These are phyloP conservation scores for Mactra quadrangularis DNA, from an alignment of 1,140 invertebrate species.

Conservation along the genomic window DNA sequence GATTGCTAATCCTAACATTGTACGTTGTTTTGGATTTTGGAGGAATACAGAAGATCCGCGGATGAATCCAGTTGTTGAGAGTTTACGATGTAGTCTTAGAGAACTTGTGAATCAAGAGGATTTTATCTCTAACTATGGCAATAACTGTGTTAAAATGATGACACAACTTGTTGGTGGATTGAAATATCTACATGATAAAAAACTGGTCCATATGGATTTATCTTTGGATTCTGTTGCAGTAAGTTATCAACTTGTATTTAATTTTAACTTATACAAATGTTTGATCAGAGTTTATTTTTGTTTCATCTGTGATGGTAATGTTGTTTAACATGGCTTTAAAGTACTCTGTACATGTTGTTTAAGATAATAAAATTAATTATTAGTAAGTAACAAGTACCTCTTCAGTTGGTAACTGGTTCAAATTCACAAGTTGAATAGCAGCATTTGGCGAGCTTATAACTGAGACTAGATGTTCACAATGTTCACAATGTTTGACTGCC, in stretches of 20 bases:
- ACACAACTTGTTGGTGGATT: slow-evolving; percentile 54
- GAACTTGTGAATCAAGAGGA: neutral
- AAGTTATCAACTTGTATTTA: slow-evolving; percentile 30
- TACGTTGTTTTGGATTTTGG: slow-evolving; percentile 38
- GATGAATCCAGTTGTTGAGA: slow-evolving; percentile 38
- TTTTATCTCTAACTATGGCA: slow-evolving; percentile 3
- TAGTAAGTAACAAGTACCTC: too few species aligned
- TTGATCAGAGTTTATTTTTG: too few species aligned
- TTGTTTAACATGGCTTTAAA: too few species aligned
- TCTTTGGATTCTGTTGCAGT: slow-evolving; percentile 65
- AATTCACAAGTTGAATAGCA: too few species aligned
- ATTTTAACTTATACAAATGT: too few species aligned
- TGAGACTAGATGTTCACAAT: too few species aligned
- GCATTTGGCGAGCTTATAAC: too few species aligned
- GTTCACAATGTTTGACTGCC: too few species aligned
- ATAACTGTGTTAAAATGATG: slow-evolving; percentile 35
- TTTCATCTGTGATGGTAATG: too few species aligned
- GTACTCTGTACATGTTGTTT: too few species aligned
- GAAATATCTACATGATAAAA: slow-evolving; percentile 59
- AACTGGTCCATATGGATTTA: slow-evolving; percentile 61
- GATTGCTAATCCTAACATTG: slow-evolving; percentile 4
- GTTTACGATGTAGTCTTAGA: slow-evolving; percentile 35
- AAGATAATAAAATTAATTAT: too few species aligned
- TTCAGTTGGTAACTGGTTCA: too few species aligned
- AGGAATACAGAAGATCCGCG: neutral